phyloP scores from a whole-genome alignment of 2,113 vertebrate species.

The Lamprotornis superbus region DNA sequence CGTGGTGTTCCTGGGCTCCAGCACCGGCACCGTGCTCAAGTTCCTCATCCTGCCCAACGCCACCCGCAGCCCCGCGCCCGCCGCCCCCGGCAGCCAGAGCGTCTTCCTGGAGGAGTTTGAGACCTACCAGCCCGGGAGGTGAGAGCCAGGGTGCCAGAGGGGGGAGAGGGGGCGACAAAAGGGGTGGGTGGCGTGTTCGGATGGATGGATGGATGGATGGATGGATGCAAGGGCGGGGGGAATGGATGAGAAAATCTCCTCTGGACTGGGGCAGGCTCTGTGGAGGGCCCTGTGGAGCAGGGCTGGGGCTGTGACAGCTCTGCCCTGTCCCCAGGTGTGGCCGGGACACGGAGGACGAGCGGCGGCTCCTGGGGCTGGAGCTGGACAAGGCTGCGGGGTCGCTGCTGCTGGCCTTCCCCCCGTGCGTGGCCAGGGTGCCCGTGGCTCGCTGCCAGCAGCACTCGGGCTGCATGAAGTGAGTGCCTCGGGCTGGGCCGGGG shows the following conservation, averaged over 20 bases:
- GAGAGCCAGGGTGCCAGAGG: neutral
- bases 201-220: neutral
- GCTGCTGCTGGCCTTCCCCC: slow-evolving; percentile 87
- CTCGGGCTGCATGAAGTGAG: slow-evolving; percentile 95
- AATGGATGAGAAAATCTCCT: neutral
- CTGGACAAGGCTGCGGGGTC: slow-evolving; percentile 85
- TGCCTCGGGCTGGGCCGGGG: neutral
- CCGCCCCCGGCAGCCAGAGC: slow-evolving; percentile 72
- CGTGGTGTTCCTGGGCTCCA: slow-evolving; percentile 90
- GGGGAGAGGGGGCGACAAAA: neutral
- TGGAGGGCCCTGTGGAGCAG: neutral
- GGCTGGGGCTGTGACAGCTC: accelerated
- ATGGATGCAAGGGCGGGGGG: too few relatives aligned
- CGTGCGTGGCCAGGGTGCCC: slow-evolving; percentile 88
- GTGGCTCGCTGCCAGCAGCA: slow-evolving; percentile 93
- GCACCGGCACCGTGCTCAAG: slow-evolving; percentile 89
- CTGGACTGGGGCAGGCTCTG: accelerated
- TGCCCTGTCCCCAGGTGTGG: slow-evolving; percentile 80
- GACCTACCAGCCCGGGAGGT: slow-evolving; percentile 92
- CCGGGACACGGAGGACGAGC: slow-evolving; percentile 72
- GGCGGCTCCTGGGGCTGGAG: slow-evolving; percentile 85
- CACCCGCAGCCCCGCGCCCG: slow-evolving; percentile 39
- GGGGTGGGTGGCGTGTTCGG: neutral
- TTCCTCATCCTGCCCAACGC: slow-evolving; percentile 87
- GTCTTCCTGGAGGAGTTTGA: slow-evolving; percentile 93